Base-by-base conservation (phyloP, 2,888 invertebrate species). In the Celastrina argiolus region DNA sequence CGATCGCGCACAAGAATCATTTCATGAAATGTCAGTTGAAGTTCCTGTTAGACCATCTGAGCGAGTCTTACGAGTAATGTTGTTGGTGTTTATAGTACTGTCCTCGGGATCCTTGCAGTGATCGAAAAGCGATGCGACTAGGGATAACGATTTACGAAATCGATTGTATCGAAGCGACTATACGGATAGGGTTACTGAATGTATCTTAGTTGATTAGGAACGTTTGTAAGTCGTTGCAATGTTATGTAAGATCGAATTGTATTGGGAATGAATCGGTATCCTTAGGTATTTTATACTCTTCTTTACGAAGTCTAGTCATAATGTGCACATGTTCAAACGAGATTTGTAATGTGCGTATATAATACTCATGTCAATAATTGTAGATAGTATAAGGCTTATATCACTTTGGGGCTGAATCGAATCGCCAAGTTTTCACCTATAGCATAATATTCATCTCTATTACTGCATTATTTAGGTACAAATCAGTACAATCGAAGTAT, bases 21-120 rank as follows among this genome's bases (percentile, higher is more conserved):
- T 88, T 84, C 81, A 88, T 89, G 89, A 91, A 88, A 83, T 80
- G 74, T 71, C 89, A 89, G 79, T 92, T 93, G 82, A 93, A 92
- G 82, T 93, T 92, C 83, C 88, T 93, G 79, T 91, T 94, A 81
- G 93, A 94, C 82, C 92, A 93, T 81, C 84, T 94, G 85, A 94
- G 94, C 85, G 93, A 94, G 82, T 91, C 94, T 73, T 94, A 94
- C 83, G 93, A 94, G 83, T 94, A 87, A 92, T 78, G 69, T 73
- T 73, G 81, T 82, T 81, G 84, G 59, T 59, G 36, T 59, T 87
- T 87, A 84, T 83, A 74, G 85, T 86, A 85, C 81, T 88, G 88
- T 83, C 88, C 88, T 88, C 88, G 69, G 91, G 92, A 91, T 92
- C 91, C 88, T 91, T 92, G 92, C 92, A 92, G 91, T 92, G 92